Base-by-base conservation (phyloP, 2,888 invertebrate genomes). In the Drosophila formosana region DNA sequence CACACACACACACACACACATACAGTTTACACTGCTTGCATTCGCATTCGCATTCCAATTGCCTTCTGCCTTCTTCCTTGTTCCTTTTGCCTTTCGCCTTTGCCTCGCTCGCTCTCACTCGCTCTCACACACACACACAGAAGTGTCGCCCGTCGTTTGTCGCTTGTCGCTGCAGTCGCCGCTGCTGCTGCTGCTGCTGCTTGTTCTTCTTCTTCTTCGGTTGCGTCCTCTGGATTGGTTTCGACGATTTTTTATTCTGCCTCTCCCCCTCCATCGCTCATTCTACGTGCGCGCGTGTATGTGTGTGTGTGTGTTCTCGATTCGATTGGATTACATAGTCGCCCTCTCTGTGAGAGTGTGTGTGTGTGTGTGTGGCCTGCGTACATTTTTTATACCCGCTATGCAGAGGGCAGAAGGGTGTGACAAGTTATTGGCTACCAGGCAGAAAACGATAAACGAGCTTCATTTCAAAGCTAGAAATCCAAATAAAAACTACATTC, bases 291-390 rank as follows among this genome's bases (percentile, higher is more conserved):
- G 26, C 28, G 52, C 37, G 37, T 37, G 3, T 37, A 4, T 72
- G 49, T 60, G 60, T 65, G 66, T 73, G 81, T 80, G 69, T 78
- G 72, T 81, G 72, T 79, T 77, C 77, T 76, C 77, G 64, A 74
- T 82, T 80, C 83, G 87, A 84, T 86, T 86, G 84, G 87, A 88
- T 83, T 88, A 84, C 83, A 84, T 80, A 79, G 87, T 68, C 62
- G 61, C 52, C 47, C 11, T 6, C 4, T 30, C 4, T 30, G 30
- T 30, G 30, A 60, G 68, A 64, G 39, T 60, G 39, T 72, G 58
- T 37, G 67, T 72, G 58, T 37, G 67, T 60, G 78, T 62, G 77
- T 72, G 72, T 72, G 71, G 77, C 79, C 75, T 70, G 74, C 65
- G 66, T 81, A 55, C 51, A 55, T 74, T 66, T 77, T 73, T 68